Evolutionary conservation across 2,888 invertebrate genomes (phyloP).

Genomic region (Eupithecia exiguata): DNA sequence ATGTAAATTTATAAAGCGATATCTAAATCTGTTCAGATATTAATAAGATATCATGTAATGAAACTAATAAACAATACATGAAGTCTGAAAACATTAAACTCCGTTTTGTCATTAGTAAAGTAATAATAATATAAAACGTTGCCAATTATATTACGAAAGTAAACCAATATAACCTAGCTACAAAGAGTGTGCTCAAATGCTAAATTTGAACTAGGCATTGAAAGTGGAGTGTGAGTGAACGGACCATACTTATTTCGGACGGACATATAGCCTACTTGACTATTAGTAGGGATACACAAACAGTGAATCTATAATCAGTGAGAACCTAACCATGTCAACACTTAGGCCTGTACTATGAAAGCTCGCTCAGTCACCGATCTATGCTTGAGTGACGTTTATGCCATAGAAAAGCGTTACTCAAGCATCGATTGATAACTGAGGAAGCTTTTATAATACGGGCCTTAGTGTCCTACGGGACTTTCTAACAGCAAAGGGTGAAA

Average conservation of each 20-base stretch:
- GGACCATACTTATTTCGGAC: conserved; percentile 16
- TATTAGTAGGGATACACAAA: conserved; percentile 10
- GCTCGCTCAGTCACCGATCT: no score
- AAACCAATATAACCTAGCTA: background rate
- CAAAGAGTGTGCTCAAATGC: background rate
- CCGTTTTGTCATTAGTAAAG: background rate
- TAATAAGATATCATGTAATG: background rate
- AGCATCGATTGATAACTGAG: no score
- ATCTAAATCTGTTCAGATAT: background rate
- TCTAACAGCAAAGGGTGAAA: background rate
- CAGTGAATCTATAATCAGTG: background rate
- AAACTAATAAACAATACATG: background rate
- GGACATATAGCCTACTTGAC: conserved; percentile 20
- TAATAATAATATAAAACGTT: background rate
- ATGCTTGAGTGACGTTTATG: no score
- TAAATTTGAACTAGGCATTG: conserved; percentile 7
- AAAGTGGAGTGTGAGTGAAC: conserved; percentile 29
- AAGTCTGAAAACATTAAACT: background rate
- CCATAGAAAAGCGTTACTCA: no score
- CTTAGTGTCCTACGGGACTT: background rate
- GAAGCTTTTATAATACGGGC: no score
- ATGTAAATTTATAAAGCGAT: background rate
- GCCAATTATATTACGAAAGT: background rate
- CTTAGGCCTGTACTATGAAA: no score
- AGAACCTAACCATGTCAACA: background rate